Evolutionary conservation across 2,888 invertebrate genomes (phyloP).

Genomic region (Chromoteleia sp.): DNA sequence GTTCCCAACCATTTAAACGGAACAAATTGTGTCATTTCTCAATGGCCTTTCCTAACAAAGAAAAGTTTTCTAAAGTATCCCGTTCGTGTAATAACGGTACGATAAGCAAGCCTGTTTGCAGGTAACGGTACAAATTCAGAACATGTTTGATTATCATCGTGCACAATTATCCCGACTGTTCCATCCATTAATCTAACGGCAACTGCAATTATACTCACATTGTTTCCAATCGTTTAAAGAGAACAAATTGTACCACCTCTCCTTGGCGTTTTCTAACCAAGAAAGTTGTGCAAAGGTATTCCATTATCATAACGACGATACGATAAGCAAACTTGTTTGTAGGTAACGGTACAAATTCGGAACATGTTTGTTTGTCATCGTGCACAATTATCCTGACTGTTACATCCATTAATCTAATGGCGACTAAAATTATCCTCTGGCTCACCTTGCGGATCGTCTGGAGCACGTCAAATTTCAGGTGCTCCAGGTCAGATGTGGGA

Average conservation of each 20-base stretch:
- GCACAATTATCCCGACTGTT: conserved; percentile 31
- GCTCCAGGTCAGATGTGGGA: no score
- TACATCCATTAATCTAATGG: conserved; percentile 22
- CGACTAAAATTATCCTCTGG: conserved; percentile 28
- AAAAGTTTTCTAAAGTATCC: no score
- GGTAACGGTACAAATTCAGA: conserved; percentile 9
- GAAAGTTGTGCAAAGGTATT: no score
- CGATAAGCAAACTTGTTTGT: neutral
- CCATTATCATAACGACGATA: neutral
- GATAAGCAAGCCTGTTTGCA: neutral
- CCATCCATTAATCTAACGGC: conserved; percentile 18
- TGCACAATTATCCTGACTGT: conserved; percentile 30
- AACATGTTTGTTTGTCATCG: conserved; percentile 32
- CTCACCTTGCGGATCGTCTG: conserved; percentile 20
- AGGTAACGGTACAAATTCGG: conserved; percentile 8
- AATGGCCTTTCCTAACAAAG: no score
- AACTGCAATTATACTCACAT: no score
- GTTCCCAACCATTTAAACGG: no score
- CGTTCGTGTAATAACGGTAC: neutral
- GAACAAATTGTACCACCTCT: no score
- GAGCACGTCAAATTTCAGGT: conserved; percentile 31
- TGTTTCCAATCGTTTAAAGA: no score
- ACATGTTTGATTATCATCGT: conserved; percentile 32
- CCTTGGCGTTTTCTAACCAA: no score
- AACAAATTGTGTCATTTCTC: no score